These are phyloP conservation scores for Oceanodroma tethys DNA, from an alignment of 2,113 vertebrate genomes.

Conservation along the genomic window DNA sequence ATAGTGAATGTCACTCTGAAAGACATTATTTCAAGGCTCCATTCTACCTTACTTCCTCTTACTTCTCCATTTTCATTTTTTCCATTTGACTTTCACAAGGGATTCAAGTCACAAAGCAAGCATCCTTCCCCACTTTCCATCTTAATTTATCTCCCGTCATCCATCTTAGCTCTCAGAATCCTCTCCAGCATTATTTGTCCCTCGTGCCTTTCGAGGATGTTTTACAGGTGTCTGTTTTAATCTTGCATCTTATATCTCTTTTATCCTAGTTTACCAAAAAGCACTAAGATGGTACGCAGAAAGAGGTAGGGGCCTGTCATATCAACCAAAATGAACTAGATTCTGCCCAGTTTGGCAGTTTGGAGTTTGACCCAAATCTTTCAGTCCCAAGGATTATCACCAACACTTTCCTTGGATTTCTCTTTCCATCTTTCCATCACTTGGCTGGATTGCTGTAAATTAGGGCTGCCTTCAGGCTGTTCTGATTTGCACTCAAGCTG, in stretches of 20 bases:
- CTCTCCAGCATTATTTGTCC: neutral
- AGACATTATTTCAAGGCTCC: neutral
- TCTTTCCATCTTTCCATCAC: neutral
- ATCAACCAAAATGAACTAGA: neutral
- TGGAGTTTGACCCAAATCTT: neutral
- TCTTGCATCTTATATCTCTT: neutral
- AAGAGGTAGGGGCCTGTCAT: neutral
- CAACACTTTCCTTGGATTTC: neutral
- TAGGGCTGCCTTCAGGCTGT: neutral
- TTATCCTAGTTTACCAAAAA: neutral
- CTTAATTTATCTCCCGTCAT: neutral
- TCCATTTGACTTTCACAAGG: neutral
- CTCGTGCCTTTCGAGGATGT: neutral
- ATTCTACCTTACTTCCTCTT: neutral
- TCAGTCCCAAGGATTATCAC: neutral
- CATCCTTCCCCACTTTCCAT: neutral
- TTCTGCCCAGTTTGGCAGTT: neutral
- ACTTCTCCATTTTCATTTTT: neutral
- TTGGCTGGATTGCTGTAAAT: neutral
- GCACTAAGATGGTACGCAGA: neutral
- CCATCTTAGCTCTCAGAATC: neutral
- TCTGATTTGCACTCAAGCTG: neutral
- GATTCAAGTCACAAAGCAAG: neutral
- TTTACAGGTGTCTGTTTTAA: neutral
- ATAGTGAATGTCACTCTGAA: neutral